These are phyloP conservation scores for Adelphocoris suturalis DNA, from an alignment of 2,888 invertebrate species.

Conservation along the genomic window DNA sequence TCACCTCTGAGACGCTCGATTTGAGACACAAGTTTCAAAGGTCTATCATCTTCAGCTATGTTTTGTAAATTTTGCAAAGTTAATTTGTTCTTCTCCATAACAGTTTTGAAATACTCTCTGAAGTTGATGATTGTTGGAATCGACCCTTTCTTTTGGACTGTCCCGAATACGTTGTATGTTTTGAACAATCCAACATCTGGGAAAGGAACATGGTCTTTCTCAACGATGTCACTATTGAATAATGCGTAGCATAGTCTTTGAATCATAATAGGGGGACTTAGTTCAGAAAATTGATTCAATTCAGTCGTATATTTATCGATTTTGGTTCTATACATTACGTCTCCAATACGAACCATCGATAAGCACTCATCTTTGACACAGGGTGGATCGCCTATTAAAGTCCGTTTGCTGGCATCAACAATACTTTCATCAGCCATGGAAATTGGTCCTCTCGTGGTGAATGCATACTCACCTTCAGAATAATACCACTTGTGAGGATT, in stretches of 20 bases:
- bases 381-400: conserved; percentile 48
- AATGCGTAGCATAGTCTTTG: conserved; percentile 47
- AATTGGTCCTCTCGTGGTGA: conserved; percentile 46
- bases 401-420: conserved; percentile 42
- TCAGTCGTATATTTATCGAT: conserved; percentile 6
- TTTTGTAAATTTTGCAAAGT: conserved; percentile 26
- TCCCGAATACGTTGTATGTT: conserved; percentile 50
- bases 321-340: conserved; percentile 2
- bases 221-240: conserved; percentile 33
- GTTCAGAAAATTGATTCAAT: conserved; percentile 56
- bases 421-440: background rate
- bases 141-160: background rate
- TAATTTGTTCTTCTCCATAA: conserved; percentile 35
- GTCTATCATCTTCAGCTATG: conserved; percentile 51
- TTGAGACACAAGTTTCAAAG: conserved; percentile 30
- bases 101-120: conserved; percentile 54
- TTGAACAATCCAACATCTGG: conserved; percentile 42
- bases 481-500: background rate
- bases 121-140: conserved; percentile 39
- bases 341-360: conserved; percentile 17
- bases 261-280: background rate
- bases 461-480: conserved; percentile 19
- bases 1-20: conserved; percentile 34
- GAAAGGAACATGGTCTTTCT: conserved; percentile 44
- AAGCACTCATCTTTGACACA: conserved; percentile 46